A percentile compares a stretch with the other conserved stretches of the same genome.
phyloP scores from a whole-genome alignment of 2,888 invertebrate species.

The Dorcus parallelipipedus region DNA sequence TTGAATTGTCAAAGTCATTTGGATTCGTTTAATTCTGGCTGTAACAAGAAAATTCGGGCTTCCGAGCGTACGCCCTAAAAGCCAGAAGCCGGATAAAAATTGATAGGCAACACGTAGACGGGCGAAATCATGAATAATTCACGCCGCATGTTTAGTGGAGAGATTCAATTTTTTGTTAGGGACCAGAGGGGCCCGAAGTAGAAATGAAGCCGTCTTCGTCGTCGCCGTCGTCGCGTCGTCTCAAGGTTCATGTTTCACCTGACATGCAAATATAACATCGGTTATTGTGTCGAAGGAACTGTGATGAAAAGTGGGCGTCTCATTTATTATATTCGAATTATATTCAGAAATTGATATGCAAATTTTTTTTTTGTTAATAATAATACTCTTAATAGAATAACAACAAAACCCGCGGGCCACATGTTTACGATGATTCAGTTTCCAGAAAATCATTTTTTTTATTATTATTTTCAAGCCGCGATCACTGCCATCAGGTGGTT shows the following conservation, averaged over 20 bases:
- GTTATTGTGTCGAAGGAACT: conserved; percentile 26
- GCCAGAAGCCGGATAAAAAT: conserved; percentile 26
- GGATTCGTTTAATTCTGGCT: too few species aligned
- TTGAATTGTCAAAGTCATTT: too few species aligned
- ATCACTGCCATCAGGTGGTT: not conserved
- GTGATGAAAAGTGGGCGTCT: conserved; percentile 29
- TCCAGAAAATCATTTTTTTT: not conserved
- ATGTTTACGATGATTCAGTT: not conserved
- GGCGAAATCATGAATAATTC: conserved; percentile 33
- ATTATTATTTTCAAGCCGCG: not conserved
- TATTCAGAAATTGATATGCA: conserved; percentile 20
- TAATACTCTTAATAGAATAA: not conserved
- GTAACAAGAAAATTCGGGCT: too few species aligned
- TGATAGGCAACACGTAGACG: conserved; percentile 27
- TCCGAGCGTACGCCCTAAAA: conserved; percentile 9
- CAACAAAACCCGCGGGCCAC: not conserved
- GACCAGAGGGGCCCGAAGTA: conserved; percentile 15
- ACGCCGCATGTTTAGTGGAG: conserved; percentile 23
- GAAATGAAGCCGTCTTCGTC: conserved; percentile 25
- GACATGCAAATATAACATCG: conserved; percentile 32
- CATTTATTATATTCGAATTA: conserved; percentile 19
- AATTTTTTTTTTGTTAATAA: conserved; percentile 12
- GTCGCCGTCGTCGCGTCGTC: conserved; percentile 1
- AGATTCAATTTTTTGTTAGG: conserved; percentile 31
- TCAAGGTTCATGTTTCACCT: conserved; percentile 25